Conservation (phyloP, 2,797 vertebrate genomes). For the Sciurus vulgaris region DNA sequence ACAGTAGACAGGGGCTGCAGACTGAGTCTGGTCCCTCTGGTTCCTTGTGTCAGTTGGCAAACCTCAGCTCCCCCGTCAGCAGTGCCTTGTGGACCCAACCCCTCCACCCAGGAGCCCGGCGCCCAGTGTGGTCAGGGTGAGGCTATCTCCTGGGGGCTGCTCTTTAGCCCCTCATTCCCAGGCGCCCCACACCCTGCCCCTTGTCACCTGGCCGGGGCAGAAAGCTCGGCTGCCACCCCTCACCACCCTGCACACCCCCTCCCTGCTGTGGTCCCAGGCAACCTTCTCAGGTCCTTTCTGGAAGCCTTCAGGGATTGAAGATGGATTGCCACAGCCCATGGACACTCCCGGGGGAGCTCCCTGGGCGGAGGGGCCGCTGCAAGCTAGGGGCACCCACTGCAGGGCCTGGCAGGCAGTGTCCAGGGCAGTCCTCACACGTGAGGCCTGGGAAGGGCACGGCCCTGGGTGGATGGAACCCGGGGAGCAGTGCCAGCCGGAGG, state of each 20-base stretch:
- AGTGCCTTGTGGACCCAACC: too few relatives aligned
- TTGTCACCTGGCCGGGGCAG: not conserved
- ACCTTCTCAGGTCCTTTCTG: not conserved
- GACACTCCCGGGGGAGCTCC: not conserved
- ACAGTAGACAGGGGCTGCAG: rapidly evolving
- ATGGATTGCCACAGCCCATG: not conserved
- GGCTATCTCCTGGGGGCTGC: not conserved
- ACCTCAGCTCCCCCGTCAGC: too few relatives aligned
- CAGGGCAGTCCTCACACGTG: not conserved
- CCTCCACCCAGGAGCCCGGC: not conserved
- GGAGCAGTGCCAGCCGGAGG: too few relatives aligned
- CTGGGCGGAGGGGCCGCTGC: rapidly evolving
- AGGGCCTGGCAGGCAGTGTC: too few relatives aligned
- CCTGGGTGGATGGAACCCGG: rapidly evolving
- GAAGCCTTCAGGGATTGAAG: not conserved
- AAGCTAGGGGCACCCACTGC: not conserved
- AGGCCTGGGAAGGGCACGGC: too few relatives aligned
- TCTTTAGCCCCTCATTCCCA: rapidly evolving
- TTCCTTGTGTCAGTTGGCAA: not conserved
- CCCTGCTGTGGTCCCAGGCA: not conserved
- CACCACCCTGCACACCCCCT: too few relatives aligned
- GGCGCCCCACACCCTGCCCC: not conserved
- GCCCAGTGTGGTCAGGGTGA: too few relatives aligned
- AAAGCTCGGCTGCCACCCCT: too few relatives aligned
- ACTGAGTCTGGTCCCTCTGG: not conserved